phyloP scores from a whole-genome alignment of 2,797 vertebrate species.

The Loriculus beryllinus region DNA sequence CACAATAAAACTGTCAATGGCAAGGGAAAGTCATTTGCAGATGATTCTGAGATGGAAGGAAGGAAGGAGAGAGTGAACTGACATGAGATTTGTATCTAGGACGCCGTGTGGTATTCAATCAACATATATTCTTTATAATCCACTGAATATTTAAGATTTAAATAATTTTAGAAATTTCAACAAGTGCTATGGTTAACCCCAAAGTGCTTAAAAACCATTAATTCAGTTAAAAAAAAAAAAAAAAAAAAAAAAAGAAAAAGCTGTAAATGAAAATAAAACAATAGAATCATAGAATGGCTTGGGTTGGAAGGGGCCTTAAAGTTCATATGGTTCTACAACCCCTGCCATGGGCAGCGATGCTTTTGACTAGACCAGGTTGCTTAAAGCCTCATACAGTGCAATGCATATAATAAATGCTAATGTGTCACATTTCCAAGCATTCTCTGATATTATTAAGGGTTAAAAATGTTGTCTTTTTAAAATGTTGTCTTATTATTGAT shows the following conservation, averaged over 20 bases:
- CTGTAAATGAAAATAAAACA: neutral
- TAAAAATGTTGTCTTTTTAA: neutral
- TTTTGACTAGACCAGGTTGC: neutral
- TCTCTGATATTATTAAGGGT: neutral
- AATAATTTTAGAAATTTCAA: neutral
- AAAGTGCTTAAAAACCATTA: neutral
- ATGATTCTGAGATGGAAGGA: neutral
- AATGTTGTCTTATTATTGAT: conserved; percentile 14
- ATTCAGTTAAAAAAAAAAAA: neutral
- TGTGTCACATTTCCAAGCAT: neutral
- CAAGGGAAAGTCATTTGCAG: neutral
- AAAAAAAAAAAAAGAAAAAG: neutral
- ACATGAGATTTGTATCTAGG: neutral
- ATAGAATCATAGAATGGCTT: neutral
- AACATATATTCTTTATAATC: neutral
- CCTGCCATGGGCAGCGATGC: neutral
- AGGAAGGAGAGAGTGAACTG: neutral
- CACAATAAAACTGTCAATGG: neutral
- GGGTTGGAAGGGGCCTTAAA: neutral
- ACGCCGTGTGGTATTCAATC: neutral
- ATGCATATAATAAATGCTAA: neutral
- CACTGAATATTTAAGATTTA: neutral
- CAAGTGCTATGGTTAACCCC: neutral
- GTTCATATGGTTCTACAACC: neutral
- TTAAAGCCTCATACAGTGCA: neutral